Evolutionary conservation across 2,888 invertebrate species (phyloP).

Genomic region (Caenorhabditis becei): DNA sequence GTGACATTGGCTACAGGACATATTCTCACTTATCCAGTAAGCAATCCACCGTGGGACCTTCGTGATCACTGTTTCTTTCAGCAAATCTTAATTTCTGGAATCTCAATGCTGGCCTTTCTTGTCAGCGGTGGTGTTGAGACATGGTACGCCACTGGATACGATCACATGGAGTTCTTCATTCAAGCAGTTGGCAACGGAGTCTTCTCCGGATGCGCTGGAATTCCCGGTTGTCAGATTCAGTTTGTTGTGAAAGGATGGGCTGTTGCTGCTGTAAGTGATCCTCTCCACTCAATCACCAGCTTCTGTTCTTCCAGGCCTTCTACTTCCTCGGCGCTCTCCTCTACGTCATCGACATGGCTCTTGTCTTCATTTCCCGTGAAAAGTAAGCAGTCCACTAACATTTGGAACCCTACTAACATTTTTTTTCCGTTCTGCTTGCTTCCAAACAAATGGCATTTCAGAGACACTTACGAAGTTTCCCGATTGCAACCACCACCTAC

Average conservation of each 20-base stretch:
- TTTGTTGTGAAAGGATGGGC: conserved; percentile 81
- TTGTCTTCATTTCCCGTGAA: conserved; percentile 77
- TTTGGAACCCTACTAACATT: background rate
- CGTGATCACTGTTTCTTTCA: conserved; percentile 60
- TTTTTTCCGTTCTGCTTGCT: conserved; percentile 21
- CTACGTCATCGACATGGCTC: conserved; percentile 75
- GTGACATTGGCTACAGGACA: conserved; percentile 75
- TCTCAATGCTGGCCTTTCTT: conserved; percentile 78
- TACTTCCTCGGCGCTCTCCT: conserved; percentile 79
- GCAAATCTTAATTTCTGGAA: conserved; percentile 76
- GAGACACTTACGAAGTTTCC: conserved; percentile 68
- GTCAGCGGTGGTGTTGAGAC: conserved; percentile 81
- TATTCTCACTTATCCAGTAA: conserved; percentile 67
- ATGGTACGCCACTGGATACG: conserved; percentile 78
- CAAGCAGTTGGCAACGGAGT: conserved; percentile 73
- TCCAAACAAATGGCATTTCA: conserved; percentile 43
- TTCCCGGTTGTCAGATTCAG: conserved; percentile 81
- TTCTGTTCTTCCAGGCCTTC: conserved; percentile 73
- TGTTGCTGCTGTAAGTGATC: conserved; percentile 74
- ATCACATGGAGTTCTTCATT: conserved; percentile 81
- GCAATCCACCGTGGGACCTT: conserved; percentile 1
- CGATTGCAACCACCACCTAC: no score
- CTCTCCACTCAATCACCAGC: background rate
- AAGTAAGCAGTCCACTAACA: conserved; percentile 64
- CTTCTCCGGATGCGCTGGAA: conserved; percentile 78